Evolutionary conservation across 2,797 vertebrate genomes (phyloP).

Genomic region (Falco cherrug): DNA sequence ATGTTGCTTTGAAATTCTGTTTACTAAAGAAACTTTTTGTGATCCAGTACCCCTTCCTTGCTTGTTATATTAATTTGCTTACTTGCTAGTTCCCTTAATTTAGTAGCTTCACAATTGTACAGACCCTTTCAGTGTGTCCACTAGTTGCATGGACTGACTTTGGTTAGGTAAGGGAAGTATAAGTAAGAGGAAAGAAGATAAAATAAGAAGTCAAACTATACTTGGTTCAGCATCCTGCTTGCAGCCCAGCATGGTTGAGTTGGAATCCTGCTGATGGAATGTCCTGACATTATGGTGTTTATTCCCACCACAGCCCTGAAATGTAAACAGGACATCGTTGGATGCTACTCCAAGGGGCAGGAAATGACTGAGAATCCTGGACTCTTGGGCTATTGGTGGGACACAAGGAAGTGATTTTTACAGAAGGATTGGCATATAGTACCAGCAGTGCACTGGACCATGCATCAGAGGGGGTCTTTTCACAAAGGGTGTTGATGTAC

Average conservation of each 20-base stretch:
- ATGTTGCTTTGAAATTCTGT: background rate
- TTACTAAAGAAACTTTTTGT: background rate
- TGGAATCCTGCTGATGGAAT: constrained; percentile 59
- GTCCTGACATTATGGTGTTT: constrained; percentile 59
- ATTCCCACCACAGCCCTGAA: constrained; percentile 26
- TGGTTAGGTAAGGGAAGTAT: background rate
- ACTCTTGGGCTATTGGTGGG: background rate
- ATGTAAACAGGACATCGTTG: constrained; percentile 50
- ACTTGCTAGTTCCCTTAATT: background rate
- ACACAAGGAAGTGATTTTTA: background rate
- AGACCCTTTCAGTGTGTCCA: background rate
- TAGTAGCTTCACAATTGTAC: background rate
- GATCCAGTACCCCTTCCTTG: background rate
- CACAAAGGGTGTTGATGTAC: background rate
- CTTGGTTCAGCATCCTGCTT: constrained; percentile 31
- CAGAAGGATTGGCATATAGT: background rate
- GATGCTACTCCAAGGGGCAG: constrained; percentile 22
- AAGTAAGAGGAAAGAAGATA: constrained; percentile 8
- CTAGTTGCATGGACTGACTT: background rate
- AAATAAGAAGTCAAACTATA: background rate
- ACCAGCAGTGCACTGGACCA: background rate
- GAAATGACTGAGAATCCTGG: constrained; percentile 34
- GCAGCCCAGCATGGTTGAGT: background rate
- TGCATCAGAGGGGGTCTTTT: background rate
- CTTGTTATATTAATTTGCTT: background rate